These are phyloP conservation scores for Typhlomys cinereus DNA, from an alignment of 2,113 vertebrate genomes.

Conservation along the genomic window DNA sequence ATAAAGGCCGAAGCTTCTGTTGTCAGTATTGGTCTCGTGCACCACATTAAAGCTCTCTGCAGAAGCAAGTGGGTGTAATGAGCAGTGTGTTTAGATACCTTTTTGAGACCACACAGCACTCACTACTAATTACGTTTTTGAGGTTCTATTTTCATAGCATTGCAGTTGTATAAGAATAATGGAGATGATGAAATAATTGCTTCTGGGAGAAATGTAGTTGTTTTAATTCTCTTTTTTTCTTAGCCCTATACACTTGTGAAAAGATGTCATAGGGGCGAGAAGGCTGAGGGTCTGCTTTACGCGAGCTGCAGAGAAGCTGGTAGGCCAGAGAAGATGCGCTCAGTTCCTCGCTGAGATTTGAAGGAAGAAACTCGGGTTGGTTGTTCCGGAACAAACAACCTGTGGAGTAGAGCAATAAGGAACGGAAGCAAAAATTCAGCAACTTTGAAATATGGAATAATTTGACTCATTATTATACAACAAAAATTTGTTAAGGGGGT, in stretches of 20 bases:
- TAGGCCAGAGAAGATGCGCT: slow-evolving; percentile 51
- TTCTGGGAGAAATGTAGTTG: slow-evolving; percentile 27
- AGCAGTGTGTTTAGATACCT: slow-evolving; percentile 38
- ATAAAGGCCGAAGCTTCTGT: slow-evolving; percentile 76
- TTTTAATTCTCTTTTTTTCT: neutral
- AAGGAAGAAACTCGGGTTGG: slow-evolving; percentile 58
- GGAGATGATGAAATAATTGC: slow-evolving; percentile 18
- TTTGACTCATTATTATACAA: slow-evolving; percentile 53
- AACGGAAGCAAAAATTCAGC: slow-evolving; percentile 44
- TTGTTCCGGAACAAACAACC: slow-evolving; percentile 71
- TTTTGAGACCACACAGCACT: neutral
- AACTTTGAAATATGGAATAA: slow-evolving; percentile 75
- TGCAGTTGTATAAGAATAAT: neutral
- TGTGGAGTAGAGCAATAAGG: slow-evolving; percentile 55
- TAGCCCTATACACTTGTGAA: neutral
- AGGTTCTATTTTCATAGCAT: neutral
- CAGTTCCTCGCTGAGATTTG: slow-evolving; percentile 63
- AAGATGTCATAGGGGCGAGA: neutral
- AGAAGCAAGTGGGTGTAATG: slow-evolving; percentile 44
- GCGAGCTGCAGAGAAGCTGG: neutral
- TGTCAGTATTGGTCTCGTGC: slow-evolving; percentile 61
- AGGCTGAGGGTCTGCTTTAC: slow-evolving; percentile 19
- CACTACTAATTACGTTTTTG: neutral
- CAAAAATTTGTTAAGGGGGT: slow-evolving; percentile 39
- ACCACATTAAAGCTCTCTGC: slow-evolving; percentile 66